phyloP scores from a whole-genome alignment of 1,140 invertebrate genomes.

The Acyrthosiphon pisum region DNA sequence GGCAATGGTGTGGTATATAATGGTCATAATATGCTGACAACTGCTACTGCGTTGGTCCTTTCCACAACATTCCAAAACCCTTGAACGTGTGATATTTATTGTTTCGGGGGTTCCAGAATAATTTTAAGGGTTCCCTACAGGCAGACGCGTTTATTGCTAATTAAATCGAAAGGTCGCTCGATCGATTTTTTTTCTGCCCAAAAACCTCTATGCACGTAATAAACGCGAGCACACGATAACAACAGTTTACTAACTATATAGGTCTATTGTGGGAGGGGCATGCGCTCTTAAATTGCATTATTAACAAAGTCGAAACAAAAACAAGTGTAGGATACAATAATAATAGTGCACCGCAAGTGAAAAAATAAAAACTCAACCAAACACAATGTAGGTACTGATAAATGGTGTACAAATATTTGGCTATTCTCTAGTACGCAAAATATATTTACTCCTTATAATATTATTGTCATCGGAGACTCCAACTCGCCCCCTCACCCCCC shows the following conservation, averaged over 20 bases:
- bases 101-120: constrained; percentile 47
- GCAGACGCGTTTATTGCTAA: constrained; percentile 46
- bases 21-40: constrained; percentile 25
- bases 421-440: background rate
- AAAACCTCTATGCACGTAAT: constrained; percentile 24
- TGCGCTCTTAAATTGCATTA: background rate
- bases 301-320: background rate
- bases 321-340: background rate
- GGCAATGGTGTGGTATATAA: background rate
- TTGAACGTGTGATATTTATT: constrained; percentile 43
- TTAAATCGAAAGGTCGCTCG: constrained; percentile 54
- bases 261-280: background rate
- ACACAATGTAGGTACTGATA: background rate
- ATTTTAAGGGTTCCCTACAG: constrained; percentile 31
- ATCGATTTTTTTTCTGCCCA: constrained; percentile 42
- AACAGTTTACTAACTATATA: background rate
- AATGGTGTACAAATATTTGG: background rate
- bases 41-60: background rate
- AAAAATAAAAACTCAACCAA: background rate
- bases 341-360: background rate
- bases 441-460: background rate
- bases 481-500: accelerated
- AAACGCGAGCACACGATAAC: background rate
- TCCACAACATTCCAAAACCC: constrained; percentile 51
- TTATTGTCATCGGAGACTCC: background rate